Base-by-base conservation (phyloP, 2,113 vertebrate genomes). In the Plectropomus leopardus region DNA sequence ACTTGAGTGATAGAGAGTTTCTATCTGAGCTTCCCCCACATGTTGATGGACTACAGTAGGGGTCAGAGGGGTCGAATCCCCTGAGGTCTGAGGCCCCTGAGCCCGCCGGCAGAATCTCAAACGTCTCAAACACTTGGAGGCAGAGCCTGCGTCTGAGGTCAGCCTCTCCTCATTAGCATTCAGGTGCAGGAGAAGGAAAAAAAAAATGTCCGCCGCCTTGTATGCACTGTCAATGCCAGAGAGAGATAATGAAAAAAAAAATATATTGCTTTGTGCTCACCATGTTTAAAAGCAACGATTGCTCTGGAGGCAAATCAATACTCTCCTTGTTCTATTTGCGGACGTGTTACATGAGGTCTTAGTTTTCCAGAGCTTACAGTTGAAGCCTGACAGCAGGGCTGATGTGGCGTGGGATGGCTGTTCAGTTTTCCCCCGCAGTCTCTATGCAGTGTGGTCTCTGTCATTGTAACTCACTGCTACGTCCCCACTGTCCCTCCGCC, bases 401-500 rank as follows among this genome's bases (percentile, higher is more conserved):
- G 68, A 75, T 73, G 91, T 80, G 80, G 24, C 6, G 67, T 48
- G 68, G 69, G 82, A 65, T 64, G 83, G 55, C 55, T 70, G 28
- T 70, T 71, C 69, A 1, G 9, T 40, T 42, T 67, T 54, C 78
- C 77, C 85, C 87, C 71, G 86, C 85, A 86, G 86, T 83, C 59
- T 85, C 85, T 48, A 66, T 88, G 92, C 87, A 71, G 90, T 73
- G 78, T 59, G 76, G 42, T 61, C 76, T 66, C 77, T 84, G 75
- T 88, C 80, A 55, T 44, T 78, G 77, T 76, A 80, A 84, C 72
- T 84, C 86, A 73, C 47, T 26, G 42, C 74, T 54, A 64, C 63
- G 53, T 58, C 58, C 65, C 26, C 28, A 16, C 36, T 13, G 45
- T 50, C 34, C 65, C 80, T 76, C 69, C 40, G 26, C 84, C 83